Evolutionary conservation across 1,140 invertebrate genomes (phyloP), one percentile per base, ranked within the genome.

Genomic region (Pollicipes pollicipes): DNA sequence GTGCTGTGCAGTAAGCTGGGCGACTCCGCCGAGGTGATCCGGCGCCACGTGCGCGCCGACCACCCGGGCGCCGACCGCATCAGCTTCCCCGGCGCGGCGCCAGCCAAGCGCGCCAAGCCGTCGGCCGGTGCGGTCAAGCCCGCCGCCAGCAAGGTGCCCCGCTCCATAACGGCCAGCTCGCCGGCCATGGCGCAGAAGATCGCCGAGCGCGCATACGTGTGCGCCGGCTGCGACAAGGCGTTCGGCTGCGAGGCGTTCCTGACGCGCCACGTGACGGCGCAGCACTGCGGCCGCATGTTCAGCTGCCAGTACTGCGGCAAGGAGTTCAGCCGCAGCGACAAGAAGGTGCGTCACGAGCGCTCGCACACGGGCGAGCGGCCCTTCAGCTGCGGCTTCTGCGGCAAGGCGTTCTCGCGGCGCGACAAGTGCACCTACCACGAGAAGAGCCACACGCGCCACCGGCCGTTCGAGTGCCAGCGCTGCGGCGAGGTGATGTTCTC

Each of bases 281-380:
- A 28, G 17, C 3, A 29, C 64, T 66, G 64, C 17, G 17, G 64
- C 64, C 64, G 64, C 64, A 27, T 66, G 64, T 66, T 28, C 64
- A 28, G 64, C 16, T 66, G 64, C 64, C 27, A 66, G 27, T 66
- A 28, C 64, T 66, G 64, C 64, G 64, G 64, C 10, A 27, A 29
- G 27, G 64, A 66, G 64, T 66, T 66, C 64, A 21, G 24, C 24
- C 64, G 64, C 64, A 21, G 10, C 64, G 64, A 66, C 64, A 66
- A 66, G 64, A 66, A 66, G 64, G 64, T 66, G 64, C 64, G 64
- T 78, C 74, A 77, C 79, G 72, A 72, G 77, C 77, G 73, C 77
- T 79, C 72, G 8, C 81, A 83, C 76, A 82, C 78, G 29, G 82
- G 81, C n/a, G 79, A 82, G 71, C 79, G 78, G 67, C 80, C 81